Base-by-base conservation (phyloP, 2,113 vertebrate genomes). In the Alouatta palliata region DNA sequence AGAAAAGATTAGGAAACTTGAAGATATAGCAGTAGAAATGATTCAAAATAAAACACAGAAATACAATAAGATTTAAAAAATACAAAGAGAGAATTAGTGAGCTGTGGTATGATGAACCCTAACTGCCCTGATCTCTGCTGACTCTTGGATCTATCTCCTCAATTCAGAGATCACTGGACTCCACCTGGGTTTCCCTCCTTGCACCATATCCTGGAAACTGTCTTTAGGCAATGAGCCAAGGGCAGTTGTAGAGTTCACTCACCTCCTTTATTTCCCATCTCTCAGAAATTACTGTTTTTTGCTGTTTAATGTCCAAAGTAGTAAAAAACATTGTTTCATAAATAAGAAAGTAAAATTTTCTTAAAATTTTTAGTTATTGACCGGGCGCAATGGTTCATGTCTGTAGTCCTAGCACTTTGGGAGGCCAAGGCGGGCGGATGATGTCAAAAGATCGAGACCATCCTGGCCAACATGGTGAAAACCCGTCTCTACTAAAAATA, bases 361-460 rank as follows among this genome's bases (percentile, higher is more conserved):
- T 77, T 84, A n/a, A 83, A 30, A 21, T 52, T 79, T 66, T 70
- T 35, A n/a, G 32, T 84, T 93, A 70, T 84, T 97, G 52, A 16
- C 52, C 1, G 16, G 52, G 52, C 14, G 5, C 16, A 1, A 5
- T 52, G 52, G 5, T 5, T 52, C 52, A 52, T 1, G 16, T 16
- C 52, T 52, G 52, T 52, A 52, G 17, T 52, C 52, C 16, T 5
- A 52, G 52, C 52, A 52, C 16, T 52, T 52, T 17, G 52, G 52
- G 52, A 52, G 52, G 52, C 52, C 52, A 5, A 52, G 16, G 16
- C 1, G 16, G 52, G 52, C 52, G 0, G 16, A 52, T 14, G 52
- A 17, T 1, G 52, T 52, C 52, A 52, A 52, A 52, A 52, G 16
- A 17, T 52, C 1, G 16, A 52, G 52, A 52, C 52, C 16, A 52